Conservation (phyloP, 2,797 vertebrate genomes). For the Rachycentron canadum region DNA sequence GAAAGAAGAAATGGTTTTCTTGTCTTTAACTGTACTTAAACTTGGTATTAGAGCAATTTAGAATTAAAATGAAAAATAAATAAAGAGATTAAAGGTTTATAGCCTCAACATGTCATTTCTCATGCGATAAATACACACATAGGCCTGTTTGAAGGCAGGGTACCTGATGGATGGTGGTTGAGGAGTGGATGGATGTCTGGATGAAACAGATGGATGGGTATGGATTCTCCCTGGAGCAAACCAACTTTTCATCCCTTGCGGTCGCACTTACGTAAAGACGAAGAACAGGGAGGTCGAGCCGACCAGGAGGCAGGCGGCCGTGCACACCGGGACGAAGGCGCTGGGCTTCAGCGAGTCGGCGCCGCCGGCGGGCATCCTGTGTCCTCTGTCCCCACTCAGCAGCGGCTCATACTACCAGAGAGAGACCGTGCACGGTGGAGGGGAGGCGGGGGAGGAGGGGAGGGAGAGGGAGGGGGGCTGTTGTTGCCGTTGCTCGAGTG, state of each 20-base stretch:
- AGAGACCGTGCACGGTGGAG: constrained; percentile 18
- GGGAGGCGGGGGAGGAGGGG: too few species aligned
- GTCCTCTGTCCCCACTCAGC: constrained; percentile 87
- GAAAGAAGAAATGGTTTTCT: neutral
- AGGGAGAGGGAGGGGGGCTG: too few species aligned
- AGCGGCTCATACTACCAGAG: constrained; percentile 49
- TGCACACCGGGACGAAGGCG: constrained; percentile 95
- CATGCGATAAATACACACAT: neutral
- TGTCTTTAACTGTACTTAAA: neutral
- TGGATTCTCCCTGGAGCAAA: constrained; percentile 3
- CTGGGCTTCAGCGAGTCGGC: constrained; percentile 90
- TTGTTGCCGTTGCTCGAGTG: neutral
- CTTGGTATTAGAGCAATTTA: neutral
- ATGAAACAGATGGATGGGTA: neutral
- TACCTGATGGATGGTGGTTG: constrained; percentile 17
- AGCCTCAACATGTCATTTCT: neutral
- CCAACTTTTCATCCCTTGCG: constrained; percentile 14
- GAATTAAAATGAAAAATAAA: neutral
- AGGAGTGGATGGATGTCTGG: neutral
- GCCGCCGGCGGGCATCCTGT: constrained; percentile 94
- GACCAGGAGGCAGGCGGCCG: constrained; percentile 92
- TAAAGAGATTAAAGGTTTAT: neutral
- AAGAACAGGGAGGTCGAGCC: constrained; percentile 95
- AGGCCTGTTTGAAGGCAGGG: neutral
- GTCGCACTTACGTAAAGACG: constrained; percentile 95